phyloP scores from a whole-genome alignment of 2,113 vertebrate species.

The Herpailurus yagouaroundi region DNA sequence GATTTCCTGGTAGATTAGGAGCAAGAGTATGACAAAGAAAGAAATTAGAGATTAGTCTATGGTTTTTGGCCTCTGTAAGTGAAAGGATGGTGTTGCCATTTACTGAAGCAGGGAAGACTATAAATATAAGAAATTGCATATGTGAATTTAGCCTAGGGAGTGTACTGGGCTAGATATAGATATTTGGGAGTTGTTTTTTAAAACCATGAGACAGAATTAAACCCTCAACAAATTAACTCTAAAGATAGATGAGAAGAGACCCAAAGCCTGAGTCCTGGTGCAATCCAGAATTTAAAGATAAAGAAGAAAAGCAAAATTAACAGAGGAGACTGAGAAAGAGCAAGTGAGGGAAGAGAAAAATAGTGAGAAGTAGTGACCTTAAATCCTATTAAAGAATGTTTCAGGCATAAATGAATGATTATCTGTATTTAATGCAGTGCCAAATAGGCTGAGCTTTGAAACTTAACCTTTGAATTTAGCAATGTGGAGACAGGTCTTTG shows the following conservation, averaged over 20 bases:
- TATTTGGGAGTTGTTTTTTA: background rate
- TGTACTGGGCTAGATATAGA: background rate
- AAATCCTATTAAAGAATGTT: background rate
- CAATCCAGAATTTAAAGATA: background rate
- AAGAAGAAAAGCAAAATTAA: background rate
- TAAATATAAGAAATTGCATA: background rate
- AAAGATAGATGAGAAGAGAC: background rate
- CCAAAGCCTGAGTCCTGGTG: background rate
- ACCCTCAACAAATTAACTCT: background rate
- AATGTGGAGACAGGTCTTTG: background rate
- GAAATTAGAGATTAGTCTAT: background rate
- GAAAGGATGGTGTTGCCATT: background rate
- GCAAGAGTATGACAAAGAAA: background rate
- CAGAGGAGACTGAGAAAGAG: background rate
- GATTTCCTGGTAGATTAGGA: background rate
- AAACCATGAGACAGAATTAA: background rate
- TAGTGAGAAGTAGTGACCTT: background rate
- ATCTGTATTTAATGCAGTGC: background rate
- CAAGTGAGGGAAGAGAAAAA: background rate
- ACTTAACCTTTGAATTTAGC: background rate
- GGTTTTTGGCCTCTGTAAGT: background rate
- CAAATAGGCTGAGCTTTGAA: background rate
- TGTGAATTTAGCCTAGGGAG: background rate
- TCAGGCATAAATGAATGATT: background rate
- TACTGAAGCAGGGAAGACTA: background rate